Percentiles rank a stretch among this genome's conserved stretches.
Evolutionary conservation across 2,113 vertebrate genomes (phyloP).

Genomic region (Tragelaphus imberbis): DNA sequence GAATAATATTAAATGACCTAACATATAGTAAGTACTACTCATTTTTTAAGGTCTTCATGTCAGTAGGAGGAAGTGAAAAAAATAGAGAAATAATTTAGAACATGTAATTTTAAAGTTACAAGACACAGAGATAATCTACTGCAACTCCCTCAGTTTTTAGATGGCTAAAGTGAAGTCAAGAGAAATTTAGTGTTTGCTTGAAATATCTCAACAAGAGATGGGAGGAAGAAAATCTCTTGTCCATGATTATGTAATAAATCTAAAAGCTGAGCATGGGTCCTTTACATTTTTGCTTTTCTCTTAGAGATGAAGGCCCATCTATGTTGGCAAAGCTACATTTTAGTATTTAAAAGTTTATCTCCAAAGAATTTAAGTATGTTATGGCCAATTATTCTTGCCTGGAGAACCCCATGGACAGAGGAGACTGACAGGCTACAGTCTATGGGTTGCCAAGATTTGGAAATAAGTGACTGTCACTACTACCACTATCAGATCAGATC

Average conservation of each 20-base stretch:
- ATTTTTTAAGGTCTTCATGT: neutral
- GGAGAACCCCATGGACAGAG: neutral
- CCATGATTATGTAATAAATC: neutral
- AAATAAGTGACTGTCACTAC: neutral
- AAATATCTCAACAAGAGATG: neutral
- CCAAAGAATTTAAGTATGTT: neutral
- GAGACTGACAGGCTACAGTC: neutral
- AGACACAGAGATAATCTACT: neutral
- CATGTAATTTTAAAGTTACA: neutral
- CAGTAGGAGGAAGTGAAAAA: neutral
- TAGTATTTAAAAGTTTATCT: neutral
- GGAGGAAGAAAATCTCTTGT: neutral
- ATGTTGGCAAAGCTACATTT: neutral
- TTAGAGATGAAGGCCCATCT: neutral
- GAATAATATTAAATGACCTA: neutral
- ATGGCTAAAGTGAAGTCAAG: neutral
- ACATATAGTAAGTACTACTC: neutral
- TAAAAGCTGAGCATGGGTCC: neutral
- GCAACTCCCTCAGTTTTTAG: neutral
- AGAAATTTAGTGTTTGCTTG: neutral
- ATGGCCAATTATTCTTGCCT: neutral
- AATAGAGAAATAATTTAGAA: neutral
- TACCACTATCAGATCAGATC: too few species aligned
- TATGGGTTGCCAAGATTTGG: neutral
- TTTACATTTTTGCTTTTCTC: neutral